These are phyloP conservation scores for Pseudomyrmex cubaensis DNA, from an alignment of 1,140 invertebrate species.

Conservation along the genomic window DNA sequence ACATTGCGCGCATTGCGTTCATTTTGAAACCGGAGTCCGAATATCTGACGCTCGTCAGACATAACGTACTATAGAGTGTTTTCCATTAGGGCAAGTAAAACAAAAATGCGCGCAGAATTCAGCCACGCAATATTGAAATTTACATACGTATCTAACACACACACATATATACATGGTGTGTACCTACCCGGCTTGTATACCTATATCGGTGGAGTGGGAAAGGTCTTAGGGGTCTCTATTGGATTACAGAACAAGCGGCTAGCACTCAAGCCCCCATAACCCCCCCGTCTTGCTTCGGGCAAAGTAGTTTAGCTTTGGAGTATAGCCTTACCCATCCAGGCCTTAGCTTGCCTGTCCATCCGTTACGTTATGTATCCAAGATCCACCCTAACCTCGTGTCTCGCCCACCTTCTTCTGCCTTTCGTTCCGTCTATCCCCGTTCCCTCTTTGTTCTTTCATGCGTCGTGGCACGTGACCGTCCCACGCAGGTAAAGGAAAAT, in stretches of 20 bases:
- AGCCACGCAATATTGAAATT: slow-evolving; percentile 75
- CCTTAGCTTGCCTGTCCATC: slow-evolving; percentile 77
- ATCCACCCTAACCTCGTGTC: slow-evolving; percentile 64
- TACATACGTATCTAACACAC: slow-evolving; percentile 65
- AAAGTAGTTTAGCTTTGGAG: slow-evolving; percentile 79
- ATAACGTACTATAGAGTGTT: slow-evolving; percentile 51
- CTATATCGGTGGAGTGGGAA: slow-evolving; percentile 67
- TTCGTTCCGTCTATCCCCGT: neutral
- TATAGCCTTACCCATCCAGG: slow-evolving; percentile 76
- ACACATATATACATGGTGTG: slow-evolving; percentile 34
- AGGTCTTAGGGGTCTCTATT: slow-evolving; percentile 79
- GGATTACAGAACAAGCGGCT: slow-evolving; percentile 79
- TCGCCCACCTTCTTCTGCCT: slow-evolving; percentile 10
- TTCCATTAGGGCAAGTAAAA: slow-evolving; percentile 39
- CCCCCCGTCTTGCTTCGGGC: slow-evolving; percentile 68
- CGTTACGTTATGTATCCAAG: slow-evolving; percentile 76
- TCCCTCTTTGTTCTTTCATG: slow-evolving; percentile 5
- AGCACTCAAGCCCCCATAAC: slow-evolving; percentile 76
- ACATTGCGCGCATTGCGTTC: neutral
- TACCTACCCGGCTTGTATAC: slow-evolving; percentile 47
- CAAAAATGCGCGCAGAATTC: slow-evolving; percentile 64
- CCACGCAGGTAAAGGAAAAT: slow-evolving; percentile 67
- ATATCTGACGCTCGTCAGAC: slow-evolving; percentile 6
- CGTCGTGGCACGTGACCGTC: slow-evolving; percentile 54
- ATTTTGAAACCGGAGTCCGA: too few species aligned